These are phyloP conservation scores for Myotis brandtii DNA, from an alignment of 2,113 vertebrate genomes.

Conservation along the genomic window DNA sequence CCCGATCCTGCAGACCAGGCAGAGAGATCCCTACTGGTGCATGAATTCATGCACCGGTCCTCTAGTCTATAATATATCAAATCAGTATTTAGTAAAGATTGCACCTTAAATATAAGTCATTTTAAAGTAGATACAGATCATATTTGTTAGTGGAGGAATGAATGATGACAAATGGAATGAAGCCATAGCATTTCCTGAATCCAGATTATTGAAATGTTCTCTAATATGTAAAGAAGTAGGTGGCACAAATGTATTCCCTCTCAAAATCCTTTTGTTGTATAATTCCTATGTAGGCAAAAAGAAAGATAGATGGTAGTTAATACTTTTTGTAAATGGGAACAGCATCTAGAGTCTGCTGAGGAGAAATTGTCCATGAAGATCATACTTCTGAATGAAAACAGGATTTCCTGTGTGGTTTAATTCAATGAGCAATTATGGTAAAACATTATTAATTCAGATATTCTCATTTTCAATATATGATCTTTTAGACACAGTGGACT, in stretches of 20 bases:
- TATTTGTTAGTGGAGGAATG: slow-evolving; percentile 68
- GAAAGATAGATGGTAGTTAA: slow-evolving; percentile 52
- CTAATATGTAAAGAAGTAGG: slow-evolving; percentile 63
- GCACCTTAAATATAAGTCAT: slow-evolving; percentile 77
- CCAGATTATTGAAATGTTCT: slow-evolving; percentile 72
- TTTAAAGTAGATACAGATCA: slow-evolving; percentile 82
- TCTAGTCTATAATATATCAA: slow-evolving; percentile 65
- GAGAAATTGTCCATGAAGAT: slow-evolving; percentile 54
- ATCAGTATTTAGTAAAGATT: slow-evolving; percentile 82
- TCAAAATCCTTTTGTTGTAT: slow-evolving; percentile 77
- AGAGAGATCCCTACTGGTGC: no score
- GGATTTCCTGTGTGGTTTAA: slow-evolving; percentile 58
- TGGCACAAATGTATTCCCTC: slow-evolving; percentile 69
- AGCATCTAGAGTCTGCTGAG: slow-evolving; percentile 27
- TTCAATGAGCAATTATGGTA: slow-evolving; percentile 58
- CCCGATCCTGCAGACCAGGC: no score
- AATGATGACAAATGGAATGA: slow-evolving; percentile 79
- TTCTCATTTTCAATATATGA: slow-evolving; percentile 23
- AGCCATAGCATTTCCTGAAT: slow-evolving; percentile 66
- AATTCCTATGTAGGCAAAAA: slow-evolving; percentile 40
- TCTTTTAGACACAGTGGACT: not conserved
- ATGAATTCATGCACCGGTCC: no score
- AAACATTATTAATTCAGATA: slow-evolving; percentile 56
- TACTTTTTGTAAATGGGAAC: slow-evolving; percentile 48
- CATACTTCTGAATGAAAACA: slow-evolving; percentile 67